Conservation (phyloP, 2,113 vertebrate genomes). For the Bujurquina vittata region DNA sequence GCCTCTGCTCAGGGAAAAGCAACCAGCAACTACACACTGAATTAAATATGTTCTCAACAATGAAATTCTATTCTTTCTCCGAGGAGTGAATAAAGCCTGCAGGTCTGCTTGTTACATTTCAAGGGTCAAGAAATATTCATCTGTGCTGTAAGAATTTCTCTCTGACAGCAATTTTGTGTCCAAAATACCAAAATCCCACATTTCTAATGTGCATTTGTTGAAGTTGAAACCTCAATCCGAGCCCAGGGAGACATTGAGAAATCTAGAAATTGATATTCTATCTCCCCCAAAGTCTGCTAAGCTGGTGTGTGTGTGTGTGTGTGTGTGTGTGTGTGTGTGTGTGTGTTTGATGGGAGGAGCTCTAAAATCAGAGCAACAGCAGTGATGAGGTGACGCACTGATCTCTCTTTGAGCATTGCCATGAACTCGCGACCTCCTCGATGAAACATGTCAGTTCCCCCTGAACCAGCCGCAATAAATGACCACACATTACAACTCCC, state of each 20-base stretch:
- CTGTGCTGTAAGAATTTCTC: not conserved
- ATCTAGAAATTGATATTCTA: slow-evolving; percentile 41
- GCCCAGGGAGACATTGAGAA: slow-evolving; percentile 36
- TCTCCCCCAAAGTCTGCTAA: slow-evolving; percentile 28
- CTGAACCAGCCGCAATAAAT: slow-evolving; percentile 17
- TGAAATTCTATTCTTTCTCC: not conserved
- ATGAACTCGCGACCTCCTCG: slow-evolving; percentile 42
- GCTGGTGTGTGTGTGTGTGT: slow-evolving; percentile 12
- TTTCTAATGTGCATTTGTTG: slow-evolving; percentile 26
- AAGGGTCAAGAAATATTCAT: slow-evolving; percentile 11
- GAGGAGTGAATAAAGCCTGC: not conserved
- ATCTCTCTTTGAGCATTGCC: slow-evolving; percentile 50
- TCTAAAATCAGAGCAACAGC: slow-evolving; percentile 32
- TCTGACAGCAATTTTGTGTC: not conserved
- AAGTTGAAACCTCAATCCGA: slow-evolving; percentile 40
- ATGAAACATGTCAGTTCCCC: slow-evolving; percentile 35
- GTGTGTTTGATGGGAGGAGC: slow-evolving; percentile 34
- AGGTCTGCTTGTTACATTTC: slow-evolving; percentile 21
- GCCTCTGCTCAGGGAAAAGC: not conserved
- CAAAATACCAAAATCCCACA: slow-evolving; percentile 42
- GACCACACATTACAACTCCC: slow-evolving; percentile 44
- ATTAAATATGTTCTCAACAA: slow-evolving; percentile 7
- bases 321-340: slow-evolving; percentile 30
- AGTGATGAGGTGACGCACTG: slow-evolving; percentile 64
- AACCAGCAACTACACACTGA: not conserved